A percentile compares a stretch with the other conserved stretches of the same genome.
Evolutionary conservation across 1,140 invertebrate species (phyloP).

Genomic region (Caenorhabditis inopinata): DNA sequence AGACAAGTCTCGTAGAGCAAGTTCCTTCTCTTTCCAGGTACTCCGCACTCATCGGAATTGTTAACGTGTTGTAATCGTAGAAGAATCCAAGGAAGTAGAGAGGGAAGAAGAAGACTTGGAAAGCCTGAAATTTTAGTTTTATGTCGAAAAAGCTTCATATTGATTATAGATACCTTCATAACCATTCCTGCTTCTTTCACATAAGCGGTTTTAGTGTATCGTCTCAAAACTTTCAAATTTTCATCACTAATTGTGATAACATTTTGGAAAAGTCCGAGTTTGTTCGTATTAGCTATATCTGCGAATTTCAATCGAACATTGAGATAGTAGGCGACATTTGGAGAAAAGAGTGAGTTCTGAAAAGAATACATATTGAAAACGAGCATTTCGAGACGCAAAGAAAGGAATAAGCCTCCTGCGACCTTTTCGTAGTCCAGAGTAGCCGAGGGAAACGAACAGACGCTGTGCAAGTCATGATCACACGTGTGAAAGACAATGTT

Average conservation of each 20-base stretch:
- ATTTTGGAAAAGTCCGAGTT: slow-evolving; percentile 35
- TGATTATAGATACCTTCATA: slow-evolving; percentile 19
- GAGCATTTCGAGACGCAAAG: not conserved
- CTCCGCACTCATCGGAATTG: slow-evolving; percentile 4
- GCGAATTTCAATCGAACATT: slow-evolving; percentile 31
- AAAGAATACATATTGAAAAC: not conserved
- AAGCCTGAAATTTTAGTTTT: slow-evolving; percentile 10
- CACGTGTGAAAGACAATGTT: slow-evolving; percentile 35
- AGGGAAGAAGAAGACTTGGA: slow-evolving; percentile 6
- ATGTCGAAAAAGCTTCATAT: not conserved
- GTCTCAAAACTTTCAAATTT: not conserved
- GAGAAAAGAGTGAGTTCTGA: slow-evolving; percentile 33
- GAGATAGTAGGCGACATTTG: slow-evolving; percentile 13
- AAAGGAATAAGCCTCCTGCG: not conserved
- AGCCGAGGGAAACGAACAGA: slow-evolving; percentile 41
- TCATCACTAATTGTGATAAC: slow-evolving; percentile 5
- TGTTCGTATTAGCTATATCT: not conserved
- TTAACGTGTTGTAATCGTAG: slow-evolving; percentile 1
- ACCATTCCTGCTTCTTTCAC: slow-evolving; percentile 33
- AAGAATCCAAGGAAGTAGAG: slow-evolving; percentile 38
- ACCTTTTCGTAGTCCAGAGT: slow-evolving; percentile 34
- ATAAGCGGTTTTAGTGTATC: slow-evolving; percentile 11
- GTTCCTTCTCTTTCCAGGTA: not conserved
- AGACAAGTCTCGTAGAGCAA: not conserved
- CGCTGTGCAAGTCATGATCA: slow-evolving; percentile 33